phyloP scores from a whole-genome alignment of 2,113 vertebrate genomes.

The Cnemophilus loriae region DNA sequence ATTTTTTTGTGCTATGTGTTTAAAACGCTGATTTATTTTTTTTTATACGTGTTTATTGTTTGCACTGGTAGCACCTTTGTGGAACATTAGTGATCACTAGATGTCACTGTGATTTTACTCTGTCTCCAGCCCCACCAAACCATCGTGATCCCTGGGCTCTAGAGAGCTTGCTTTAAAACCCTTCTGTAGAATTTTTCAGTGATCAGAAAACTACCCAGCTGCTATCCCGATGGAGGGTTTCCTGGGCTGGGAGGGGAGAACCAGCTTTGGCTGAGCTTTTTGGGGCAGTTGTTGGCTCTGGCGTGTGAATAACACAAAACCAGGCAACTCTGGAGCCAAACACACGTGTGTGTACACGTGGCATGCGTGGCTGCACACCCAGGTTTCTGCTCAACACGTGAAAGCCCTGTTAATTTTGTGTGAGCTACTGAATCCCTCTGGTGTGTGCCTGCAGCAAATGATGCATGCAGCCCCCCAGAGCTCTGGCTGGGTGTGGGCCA shows the following conservation, averaged over 20 bases:
- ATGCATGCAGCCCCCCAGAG: too few species aligned
- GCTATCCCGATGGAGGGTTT: not conserved
- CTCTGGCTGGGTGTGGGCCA: not conserved
- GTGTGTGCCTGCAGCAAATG: too few species aligned
- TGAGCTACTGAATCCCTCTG: not conserved
- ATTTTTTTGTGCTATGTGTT: not conserved
- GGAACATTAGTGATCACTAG: constrained; percentile 13
- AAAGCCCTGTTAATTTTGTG: not conserved
- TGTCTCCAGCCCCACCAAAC: not conserved
- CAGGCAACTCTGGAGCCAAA: not conserved
- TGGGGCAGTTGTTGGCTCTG: not conserved
- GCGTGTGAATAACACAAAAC: not conserved
- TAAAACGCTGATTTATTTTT: not conserved
- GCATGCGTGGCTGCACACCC: rapidly evolving
- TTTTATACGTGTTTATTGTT: not conserved
- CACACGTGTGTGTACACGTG: rapidly evolving
- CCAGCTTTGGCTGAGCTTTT: not conserved
- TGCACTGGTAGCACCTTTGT: not conserved
- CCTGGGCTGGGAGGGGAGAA: not conserved
- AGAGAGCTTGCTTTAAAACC: not conserved
- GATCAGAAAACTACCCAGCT: not conserved
- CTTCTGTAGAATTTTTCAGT: not conserved
- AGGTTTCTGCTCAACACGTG: not conserved
- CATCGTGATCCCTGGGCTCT: not conserved
- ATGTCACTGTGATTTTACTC: constrained; percentile 53